phyloP scores from a whole-genome alignment of 2,113 vertebrate species.

The Seriola aureovittata region DNA sequence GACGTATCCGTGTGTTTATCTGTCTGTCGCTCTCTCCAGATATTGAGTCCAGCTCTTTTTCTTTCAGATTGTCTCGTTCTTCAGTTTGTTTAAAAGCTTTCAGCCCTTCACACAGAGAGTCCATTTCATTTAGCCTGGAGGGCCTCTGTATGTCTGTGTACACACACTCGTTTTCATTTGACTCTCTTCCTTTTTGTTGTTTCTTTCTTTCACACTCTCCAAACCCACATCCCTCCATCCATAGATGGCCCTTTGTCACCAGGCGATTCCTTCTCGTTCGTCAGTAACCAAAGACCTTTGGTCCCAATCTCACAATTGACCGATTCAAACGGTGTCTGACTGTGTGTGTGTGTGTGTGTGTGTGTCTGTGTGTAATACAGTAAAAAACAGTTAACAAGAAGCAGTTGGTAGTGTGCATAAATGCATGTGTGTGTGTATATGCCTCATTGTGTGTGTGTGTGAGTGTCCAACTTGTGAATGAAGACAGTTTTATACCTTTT shows the following conservation, averaged over 20 bases:
- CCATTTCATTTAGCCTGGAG: conserved; percentile 64
- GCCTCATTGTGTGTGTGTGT: no score
- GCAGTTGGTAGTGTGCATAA: neutral
- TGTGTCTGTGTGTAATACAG: conserved; percentile 23
- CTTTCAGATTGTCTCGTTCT: conserved; percentile 17
- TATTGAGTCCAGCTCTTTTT: conserved; percentile 46
- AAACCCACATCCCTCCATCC: conserved; percentile 51
- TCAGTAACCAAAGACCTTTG: conserved; percentile 18
- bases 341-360: conserved; percentile 3
- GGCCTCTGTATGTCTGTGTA: conserved; percentile 62
- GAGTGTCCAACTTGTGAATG: neutral
- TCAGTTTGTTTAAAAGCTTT: conserved; percentile 76
- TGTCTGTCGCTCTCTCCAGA: conserved; percentile 33
- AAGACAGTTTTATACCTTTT: neutral
- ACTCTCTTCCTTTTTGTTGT: conserved; percentile 42
- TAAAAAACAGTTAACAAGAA: conserved; percentile 5
- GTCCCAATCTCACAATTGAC: conserved; percentile 29
- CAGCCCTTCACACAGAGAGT: conserved; percentile 47
- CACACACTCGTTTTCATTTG: conserved; percentile 66
- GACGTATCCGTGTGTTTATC: conserved; percentile 38
- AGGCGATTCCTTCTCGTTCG: conserved; percentile 10
- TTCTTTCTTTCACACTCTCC: conserved; percentile 57
- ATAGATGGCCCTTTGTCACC: conserved; percentile 47
- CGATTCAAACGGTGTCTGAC: conserved; percentile 15
- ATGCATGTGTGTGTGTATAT: no score